Percentiles rank a stretch among this genome's conserved stretches.
phyloP scores from a whole-genome alignment of 1,140 invertebrate species.

The Physella acuta region DNA sequence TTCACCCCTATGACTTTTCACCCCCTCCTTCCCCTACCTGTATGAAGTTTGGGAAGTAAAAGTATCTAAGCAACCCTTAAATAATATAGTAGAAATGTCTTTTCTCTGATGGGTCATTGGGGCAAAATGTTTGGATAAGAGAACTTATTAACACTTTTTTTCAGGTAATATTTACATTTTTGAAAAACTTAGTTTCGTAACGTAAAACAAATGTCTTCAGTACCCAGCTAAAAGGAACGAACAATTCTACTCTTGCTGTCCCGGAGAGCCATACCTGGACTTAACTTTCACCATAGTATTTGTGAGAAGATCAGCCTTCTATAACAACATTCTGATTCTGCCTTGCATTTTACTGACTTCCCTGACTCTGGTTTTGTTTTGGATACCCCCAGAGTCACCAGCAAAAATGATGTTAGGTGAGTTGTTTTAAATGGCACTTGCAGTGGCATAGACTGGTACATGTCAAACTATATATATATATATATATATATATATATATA shows the following conservation, averaged over 20 bases:
- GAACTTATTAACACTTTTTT: background rate
- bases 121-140: background rate
- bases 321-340: slow-evolving; percentile 59
- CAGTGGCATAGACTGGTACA: no score
- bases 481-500: no score
- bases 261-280: slow-evolving; percentile 53
- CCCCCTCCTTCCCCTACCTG: no score
- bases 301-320: slow-evolving; percentile 56
- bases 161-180: background rate
- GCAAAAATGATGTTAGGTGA: slow-evolving; percentile 60
- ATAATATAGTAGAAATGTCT: no score
- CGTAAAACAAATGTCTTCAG: no score
- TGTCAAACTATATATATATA: no score
- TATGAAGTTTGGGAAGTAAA: no score
- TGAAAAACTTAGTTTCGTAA: no score
- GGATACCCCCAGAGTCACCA: slow-evolving; percentile 61
- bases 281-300: slow-evolving; percentile 55
- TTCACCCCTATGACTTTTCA: no score
- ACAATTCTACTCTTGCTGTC: slow-evolving; percentile 54
- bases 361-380: slow-evolving; percentile 60
- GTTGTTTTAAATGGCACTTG: no score
- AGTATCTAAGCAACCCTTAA: no score
- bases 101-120: no score
- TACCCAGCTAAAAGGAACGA: slow-evolving; percentile 41
- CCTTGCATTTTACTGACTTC: slow-evolving; percentile 59